Conservation (phyloP, 2,888 invertebrate species). For the Halictus quadricinctus region DNA sequence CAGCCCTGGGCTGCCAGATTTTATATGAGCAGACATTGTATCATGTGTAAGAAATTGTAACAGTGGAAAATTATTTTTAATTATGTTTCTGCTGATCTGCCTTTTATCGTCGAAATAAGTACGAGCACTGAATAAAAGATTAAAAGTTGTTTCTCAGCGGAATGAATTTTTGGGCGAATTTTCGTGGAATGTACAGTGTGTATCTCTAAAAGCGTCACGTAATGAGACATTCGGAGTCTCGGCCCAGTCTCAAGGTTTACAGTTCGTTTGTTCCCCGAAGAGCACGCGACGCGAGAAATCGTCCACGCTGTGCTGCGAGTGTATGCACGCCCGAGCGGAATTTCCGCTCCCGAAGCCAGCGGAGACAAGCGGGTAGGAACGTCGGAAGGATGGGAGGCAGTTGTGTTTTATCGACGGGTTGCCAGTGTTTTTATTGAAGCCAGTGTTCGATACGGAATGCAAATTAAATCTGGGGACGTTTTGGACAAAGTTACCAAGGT, state of each 20-base stretch:
- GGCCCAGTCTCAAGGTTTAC: conserved; percentile 17
- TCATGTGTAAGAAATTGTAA: background rate
- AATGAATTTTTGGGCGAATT: background rate
- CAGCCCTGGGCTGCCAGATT: background rate
- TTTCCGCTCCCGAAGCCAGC: background rate
- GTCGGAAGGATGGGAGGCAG: background rate
- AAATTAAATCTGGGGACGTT: conserved; percentile 1
- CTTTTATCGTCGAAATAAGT: background rate
- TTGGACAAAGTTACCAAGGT: conserved; percentile 4
- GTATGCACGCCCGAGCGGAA: conserved; percentile 9
- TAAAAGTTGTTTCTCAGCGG: background rate
- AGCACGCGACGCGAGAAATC: conserved; percentile 2
- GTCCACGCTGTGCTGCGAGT: background rate
- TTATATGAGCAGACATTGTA: background rate
- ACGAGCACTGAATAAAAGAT: background rate
- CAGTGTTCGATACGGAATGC: background rate
- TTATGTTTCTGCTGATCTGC: background rate
- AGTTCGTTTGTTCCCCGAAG: conserved; percentile 25
- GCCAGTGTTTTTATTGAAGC: conserved; percentile 40
- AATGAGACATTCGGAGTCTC: background rate
- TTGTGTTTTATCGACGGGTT: conserved; percentile 21
- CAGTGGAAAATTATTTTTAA: background rate
- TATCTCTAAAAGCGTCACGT: background rate
- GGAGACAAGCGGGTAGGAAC: background rate
- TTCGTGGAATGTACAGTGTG: background rate